These are phyloP conservation scores for Lordiphosa collinella DNA, from an alignment of 1,140 invertebrate species.

Conservation along the genomic window DNA sequence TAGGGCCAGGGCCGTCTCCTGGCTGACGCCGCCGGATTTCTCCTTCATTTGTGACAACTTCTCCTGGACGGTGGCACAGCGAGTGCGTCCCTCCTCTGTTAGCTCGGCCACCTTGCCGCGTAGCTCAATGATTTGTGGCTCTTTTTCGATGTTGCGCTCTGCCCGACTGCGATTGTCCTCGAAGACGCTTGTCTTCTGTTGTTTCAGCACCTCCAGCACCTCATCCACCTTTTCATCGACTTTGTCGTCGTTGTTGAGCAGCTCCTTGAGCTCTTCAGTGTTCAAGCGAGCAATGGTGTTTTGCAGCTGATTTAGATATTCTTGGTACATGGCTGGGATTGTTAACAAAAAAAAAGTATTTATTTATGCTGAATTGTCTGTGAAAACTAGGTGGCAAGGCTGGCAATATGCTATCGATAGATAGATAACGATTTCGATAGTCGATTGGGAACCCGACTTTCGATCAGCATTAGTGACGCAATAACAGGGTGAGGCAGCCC, in stretches of 20 bases:
- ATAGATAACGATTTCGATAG: no score
- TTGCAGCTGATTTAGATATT: constrained; percentile 80
- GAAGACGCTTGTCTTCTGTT: constrained; percentile 91
- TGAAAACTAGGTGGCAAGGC: no score
- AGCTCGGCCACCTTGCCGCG: constrained; percentile 85
- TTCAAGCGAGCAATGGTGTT: constrained; percentile 82
- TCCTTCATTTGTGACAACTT: constrained; percentile 85
- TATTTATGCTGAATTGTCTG: no score
- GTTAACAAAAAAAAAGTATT: no score
- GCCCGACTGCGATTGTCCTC: constrained; percentile 92
- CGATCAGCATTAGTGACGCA: no score
- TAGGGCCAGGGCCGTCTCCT: constrained; percentile 90
- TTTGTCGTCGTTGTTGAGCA: constrained; percentile 91
- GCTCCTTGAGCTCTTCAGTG: constrained; percentile 89
- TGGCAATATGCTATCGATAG: no score
- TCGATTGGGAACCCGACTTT: no score
- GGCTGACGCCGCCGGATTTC: constrained; percentile 85
- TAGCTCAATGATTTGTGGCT: constrained; percentile 88
- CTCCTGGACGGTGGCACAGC: constrained; percentile 85
- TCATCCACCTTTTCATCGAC: constrained; percentile 89
- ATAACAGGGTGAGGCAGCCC: no score
- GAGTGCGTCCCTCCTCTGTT: constrained; percentile 84
- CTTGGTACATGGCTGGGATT: constrained; percentile 66
- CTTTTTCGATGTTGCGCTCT: constrained; percentile 91
- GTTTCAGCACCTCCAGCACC: constrained; percentile 86